A percentile compares a stretch with the other conserved stretches of the same genome.
These are phyloP conservation scores for Lytechinus pictus DNA, from an alignment of 35 echinoderm and acorn worm species.

Conservation along the genomic window DNA sequence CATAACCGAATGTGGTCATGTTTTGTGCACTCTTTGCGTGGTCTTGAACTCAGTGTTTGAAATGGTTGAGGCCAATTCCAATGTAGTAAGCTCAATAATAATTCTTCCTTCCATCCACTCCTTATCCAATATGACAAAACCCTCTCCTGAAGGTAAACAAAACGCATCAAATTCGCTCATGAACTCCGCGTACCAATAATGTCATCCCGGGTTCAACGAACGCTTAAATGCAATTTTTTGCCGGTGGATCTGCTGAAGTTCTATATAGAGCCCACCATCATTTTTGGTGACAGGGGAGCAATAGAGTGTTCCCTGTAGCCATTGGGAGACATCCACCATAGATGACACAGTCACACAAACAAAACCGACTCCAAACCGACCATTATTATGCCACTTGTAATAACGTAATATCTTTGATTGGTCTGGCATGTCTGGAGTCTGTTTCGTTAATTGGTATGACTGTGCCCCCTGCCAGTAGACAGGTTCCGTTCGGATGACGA, in stretches of 20 bases:
- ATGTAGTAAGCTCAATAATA: not conserved
- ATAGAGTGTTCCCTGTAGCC: not conserved
- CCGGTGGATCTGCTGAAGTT: not conserved
- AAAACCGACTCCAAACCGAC: too few relatives aligned
- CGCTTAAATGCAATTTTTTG: not conserved
- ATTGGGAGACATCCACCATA: not conserved
- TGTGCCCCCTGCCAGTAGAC: too few relatives aligned
- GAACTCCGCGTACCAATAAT: not conserved
- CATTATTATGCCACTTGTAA: too few relatives aligned
- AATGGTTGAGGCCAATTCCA: not conserved
- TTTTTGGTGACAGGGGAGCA: not conserved
- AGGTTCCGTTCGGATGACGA: too few relatives aligned
- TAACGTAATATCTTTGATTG: too few relatives aligned
- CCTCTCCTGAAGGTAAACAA: not conserved
- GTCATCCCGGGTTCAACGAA: not conserved
- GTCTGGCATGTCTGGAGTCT: too few relatives aligned
- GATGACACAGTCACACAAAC: too few relatives aligned
- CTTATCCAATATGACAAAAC: slow-evolving; percentile 4
- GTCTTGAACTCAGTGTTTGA: not conserved
- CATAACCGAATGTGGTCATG: too few relatives aligned
- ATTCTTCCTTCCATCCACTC: not conserved
- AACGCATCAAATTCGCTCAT: not conserved
- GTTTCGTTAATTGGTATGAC: too few relatives aligned
- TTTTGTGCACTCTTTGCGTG: not conserved
- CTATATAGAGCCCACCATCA: not conserved